Conservation (phyloP, 2,113 vertebrate species). For the Piaya cayana region DNA sequence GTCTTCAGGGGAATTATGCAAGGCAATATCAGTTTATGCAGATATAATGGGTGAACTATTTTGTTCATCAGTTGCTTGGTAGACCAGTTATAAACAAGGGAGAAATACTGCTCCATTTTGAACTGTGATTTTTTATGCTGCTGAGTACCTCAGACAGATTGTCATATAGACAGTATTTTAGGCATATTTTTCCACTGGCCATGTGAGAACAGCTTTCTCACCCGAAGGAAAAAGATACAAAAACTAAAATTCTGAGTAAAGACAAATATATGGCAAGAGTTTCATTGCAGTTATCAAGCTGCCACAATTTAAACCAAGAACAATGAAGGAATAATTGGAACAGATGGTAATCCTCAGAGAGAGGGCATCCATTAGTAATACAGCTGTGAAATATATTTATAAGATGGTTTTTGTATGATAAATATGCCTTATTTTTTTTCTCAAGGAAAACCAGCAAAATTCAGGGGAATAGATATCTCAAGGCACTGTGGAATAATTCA, state of each 20-base stretch:
- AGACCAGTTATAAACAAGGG: neutral
- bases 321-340: constrained; percentile 71
- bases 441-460: constrained; percentile 51
- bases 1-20: neutral
- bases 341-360: constrained; percentile 69
- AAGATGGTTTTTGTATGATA: constrained; percentile 54
- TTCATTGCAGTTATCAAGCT: constrained; percentile 65
- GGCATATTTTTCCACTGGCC: neutral
- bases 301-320: constrained; percentile 63
- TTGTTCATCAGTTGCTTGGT: neutral
- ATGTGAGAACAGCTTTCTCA: neutral
- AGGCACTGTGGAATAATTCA: constrained; percentile 30
- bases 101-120: neutral
- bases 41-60: neutral
- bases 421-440: constrained; percentile 29
- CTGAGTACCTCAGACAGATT: neutral
- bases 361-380: constrained; percentile 59
- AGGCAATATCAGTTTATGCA: neutral
- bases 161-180: neutral
- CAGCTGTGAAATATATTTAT: constrained; percentile 64
- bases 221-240: neutral
- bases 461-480: neutral
- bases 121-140: neutral
- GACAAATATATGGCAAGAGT: constrained; percentile 38
- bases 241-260: neutral